Evolutionary conservation across 2,113 vertebrate genomes (phyloP), one percentile per base, ranked within the genome.

Genomic region (Uria lomvia): DNA sequence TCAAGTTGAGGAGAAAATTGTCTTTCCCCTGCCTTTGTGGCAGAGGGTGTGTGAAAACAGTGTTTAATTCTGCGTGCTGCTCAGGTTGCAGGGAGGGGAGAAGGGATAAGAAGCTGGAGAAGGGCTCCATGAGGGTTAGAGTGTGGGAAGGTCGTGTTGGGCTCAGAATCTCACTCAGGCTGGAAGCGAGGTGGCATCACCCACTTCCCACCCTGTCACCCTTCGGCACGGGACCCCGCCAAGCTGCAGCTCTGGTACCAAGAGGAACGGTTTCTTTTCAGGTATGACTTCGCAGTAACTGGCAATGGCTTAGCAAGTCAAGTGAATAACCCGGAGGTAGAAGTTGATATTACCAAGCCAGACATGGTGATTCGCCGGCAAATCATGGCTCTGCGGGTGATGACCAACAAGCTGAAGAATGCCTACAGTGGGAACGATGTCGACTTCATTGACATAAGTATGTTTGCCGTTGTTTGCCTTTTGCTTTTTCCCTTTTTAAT

Each of bases 281-380:
- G 99, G 96, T 99, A 99, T 6, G 98, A 99, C 91, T 99, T 99
- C 20, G 98, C 99, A 7, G 99, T 99, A 90, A 99, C 99, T 71
- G 99, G 98, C 55, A 99, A 99, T 3, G 99, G 99, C 40, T 97
- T 99, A 93, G 99, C 99, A 94, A 99, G 98, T 96, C 99, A 99
- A 96, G 98, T 98, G 36, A 99, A 98, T 29, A 99, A 99, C 96
- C 99, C 99, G 0, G 99, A 99, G 53, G 99, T 99, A 71, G 98
- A 99, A 29, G 99, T 99, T 0, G 99, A 99, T 94, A 99, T 99
- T 77, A 99, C 98, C 42, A 99, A 99, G 95, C 99, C 98, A 8
- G 99, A 99, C 89, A 96, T 98, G 34, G 90, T 99, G 95, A 99
- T 99, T 92, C 99, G 99, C 63, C 99, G 98, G 91, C 99, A 99